Conservation (phyloP, 2,113 vertebrate genomes). For the Hiodon tergisus region DNA sequence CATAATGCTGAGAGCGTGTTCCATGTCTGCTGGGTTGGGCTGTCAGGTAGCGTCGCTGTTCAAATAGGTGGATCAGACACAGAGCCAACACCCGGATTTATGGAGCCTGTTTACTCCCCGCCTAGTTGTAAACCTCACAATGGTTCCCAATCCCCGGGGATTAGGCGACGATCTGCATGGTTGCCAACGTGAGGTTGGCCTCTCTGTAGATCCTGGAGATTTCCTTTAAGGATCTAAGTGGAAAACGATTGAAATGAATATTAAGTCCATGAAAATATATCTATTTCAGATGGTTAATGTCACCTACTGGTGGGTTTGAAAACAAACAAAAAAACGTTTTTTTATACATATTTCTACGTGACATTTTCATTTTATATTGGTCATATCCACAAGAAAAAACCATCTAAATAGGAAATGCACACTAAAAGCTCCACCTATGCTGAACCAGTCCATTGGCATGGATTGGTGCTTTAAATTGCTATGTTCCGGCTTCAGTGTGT, state of each 20-base stretch:
- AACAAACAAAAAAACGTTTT: no score
- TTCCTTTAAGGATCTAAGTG: neutral
- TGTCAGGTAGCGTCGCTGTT: conserved; percentile 3
- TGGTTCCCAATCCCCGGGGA: conserved; percentile 13
- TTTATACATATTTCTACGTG: no score
- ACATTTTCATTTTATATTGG: neutral
- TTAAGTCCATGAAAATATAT: neutral
- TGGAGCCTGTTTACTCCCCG: conserved; percentile 15
- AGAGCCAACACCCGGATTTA: conserved; percentile 12
- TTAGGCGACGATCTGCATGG: neutral
- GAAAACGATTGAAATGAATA: neutral
- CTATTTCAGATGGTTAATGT: neutral
- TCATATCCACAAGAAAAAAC: neutral
- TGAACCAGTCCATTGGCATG: neutral
- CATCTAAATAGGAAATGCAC: neutral
- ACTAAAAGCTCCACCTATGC: neutral
- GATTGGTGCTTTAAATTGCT: neutral
- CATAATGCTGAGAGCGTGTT: neutral
- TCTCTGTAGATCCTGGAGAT: neutral
- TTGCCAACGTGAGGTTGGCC: neutral
- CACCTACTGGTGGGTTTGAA: no score
- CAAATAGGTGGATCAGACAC: conserved; percentile 10
- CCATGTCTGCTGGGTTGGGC: neutral
- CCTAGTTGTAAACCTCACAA: conserved; percentile 20
- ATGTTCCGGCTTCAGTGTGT: neutral